Evolutionary conservation across 2,113 vertebrate genomes (phyloP).

Genomic region (Eira barbara): DNA sequence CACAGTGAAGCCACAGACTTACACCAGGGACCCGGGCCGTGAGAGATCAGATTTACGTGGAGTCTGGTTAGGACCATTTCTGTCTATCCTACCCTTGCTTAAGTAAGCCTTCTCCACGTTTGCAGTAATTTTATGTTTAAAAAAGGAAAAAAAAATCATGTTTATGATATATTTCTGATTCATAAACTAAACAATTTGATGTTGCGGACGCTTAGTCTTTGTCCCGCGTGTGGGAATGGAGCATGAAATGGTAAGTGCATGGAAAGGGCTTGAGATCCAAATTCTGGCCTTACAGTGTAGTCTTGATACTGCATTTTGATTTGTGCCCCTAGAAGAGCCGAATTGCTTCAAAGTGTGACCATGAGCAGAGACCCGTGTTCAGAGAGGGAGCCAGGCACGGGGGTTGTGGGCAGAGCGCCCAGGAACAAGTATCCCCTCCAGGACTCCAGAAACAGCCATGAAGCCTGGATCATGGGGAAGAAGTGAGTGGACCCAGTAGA

Average conservation of each 20-base stretch:
- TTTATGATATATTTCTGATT: neutral
- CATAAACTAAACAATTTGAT: neutral
- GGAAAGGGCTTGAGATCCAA: neutral
- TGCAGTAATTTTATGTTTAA: neutral
- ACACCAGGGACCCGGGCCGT: accelerated
- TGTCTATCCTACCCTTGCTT: too few species aligned
- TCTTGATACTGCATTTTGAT: neutral
- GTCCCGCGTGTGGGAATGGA: neutral
- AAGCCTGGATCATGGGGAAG: too few species aligned
- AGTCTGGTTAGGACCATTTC: neutral
- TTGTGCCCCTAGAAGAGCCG: neutral
- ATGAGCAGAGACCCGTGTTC: neutral
- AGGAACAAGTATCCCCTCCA: too few species aligned
- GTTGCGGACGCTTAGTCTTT: neutral
- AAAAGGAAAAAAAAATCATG: neutral
- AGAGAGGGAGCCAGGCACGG: neutral
- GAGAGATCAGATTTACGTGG: accelerated
- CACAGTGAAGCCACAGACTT: accelerated
- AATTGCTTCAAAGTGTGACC: neutral
- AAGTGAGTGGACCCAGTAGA: neutral
- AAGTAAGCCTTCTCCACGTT: neutral
- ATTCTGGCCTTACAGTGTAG: neutral
- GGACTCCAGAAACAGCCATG: neutral
- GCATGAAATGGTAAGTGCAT: neutral
- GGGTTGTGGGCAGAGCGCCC: neutral